These are phyloP conservation scores for Leucophenga montana DNA, from an alignment of 2,888 invertebrate species.

Conservation along the genomic window DNA sequence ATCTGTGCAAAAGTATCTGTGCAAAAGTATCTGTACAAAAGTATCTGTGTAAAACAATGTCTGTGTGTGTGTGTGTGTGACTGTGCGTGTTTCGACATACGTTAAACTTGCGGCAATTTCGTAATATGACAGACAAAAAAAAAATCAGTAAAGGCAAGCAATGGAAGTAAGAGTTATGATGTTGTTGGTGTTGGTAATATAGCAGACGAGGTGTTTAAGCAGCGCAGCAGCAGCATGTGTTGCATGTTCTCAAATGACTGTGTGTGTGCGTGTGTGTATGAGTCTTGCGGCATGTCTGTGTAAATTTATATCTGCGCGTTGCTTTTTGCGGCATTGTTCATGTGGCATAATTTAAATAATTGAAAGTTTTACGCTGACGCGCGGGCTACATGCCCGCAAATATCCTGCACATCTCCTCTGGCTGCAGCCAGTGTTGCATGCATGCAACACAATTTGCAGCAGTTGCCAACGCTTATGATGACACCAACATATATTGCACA, in stretches of 20 bases:
- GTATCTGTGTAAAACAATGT: neutral
- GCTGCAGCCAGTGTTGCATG: neutral
- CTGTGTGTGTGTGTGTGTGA: neutral
- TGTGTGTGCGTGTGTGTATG: neutral
- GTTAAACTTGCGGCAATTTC: slow-evolving; percentile 68
- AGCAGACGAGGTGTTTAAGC: slow-evolving; percentile 44
- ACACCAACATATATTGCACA: neutral
- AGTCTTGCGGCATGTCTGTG: slow-evolving; percentile 21
- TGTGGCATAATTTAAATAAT: slow-evolving; percentile 71
- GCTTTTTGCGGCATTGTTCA: slow-evolving; percentile 66
- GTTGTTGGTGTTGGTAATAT: no score
- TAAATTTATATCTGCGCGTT: slow-evolving; percentile 29
- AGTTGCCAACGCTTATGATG: neutral
- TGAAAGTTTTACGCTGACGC: slow-evolving; percentile 68
- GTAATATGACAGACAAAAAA: slow-evolving; percentile 54
- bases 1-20: neutral
- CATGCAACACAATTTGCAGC: neutral
- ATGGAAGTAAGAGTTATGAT: neutral
- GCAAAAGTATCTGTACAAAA: slow-evolving; percentile 7
- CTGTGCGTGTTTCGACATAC: slow-evolving; percentile 54
- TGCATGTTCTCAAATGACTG: neutral
- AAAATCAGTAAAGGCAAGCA: slow-evolving; percentile 25
- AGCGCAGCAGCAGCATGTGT: slow-evolving; percentile 25
- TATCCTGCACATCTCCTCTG: neutral
- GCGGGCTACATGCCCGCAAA: slow-evolving; percentile 44